Percentiles rank a stretch among this genome's conserved stretches.
phyloP scores from a whole-genome alignment of 2,113 vertebrate species.

The Pristiophorus japonicus region DNA sequence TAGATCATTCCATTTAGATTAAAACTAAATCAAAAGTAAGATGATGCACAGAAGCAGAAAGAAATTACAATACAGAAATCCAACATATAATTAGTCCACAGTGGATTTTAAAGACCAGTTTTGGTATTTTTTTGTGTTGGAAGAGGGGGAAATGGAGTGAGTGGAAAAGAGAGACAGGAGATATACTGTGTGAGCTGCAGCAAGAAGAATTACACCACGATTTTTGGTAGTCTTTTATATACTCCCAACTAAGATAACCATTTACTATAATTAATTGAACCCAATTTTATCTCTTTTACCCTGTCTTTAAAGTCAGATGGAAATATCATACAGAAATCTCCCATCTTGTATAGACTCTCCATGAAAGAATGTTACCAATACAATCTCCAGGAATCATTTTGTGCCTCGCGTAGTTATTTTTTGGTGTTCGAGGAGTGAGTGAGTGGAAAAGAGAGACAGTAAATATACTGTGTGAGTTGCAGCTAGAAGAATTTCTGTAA shows the following conservation, averaged over 20 bases:
- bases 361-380: background rate
- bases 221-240: background rate
- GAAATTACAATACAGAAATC: too few species aligned
- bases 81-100: background rate
- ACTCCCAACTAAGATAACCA: background rate
- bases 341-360: background rate
- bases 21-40: too few species aligned
- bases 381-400: background rate
- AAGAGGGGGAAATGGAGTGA: too few species aligned
- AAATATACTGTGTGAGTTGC: background rate
- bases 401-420: background rate
- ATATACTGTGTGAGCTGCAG: too few species aligned
- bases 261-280: background rate
- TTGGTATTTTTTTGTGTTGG: too few species aligned
- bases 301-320: background rate
- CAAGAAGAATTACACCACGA: too few species aligned
- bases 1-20: background rate
- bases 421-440: background rate
- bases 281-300: background rate
- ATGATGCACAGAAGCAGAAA: background rate
- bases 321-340: background rate
- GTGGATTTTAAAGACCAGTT: background rate
- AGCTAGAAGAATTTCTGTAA: background rate
- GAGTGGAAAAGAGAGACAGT: background rate
- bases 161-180: too few species aligned